These are phyloP conservation scores for Mormyrops attenuatus DNA, from an alignment of 2,797 vertebrate genomes.

Conservation along the genomic window DNA sequence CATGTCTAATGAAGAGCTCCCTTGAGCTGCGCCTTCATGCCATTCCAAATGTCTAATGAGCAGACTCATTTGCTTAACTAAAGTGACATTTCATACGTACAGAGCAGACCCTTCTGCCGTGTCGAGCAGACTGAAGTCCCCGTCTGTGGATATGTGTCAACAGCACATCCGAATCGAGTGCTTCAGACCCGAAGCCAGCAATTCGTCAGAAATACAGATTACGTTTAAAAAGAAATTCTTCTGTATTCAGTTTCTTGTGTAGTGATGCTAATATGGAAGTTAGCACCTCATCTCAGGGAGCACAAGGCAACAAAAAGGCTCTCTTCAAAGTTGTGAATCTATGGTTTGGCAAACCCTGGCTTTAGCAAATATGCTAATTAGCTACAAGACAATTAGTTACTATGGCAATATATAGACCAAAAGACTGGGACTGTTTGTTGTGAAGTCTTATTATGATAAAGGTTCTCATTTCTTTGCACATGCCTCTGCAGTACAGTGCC, in stretches of 20 bases:
- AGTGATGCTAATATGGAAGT: not conserved
- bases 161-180: not conserved
- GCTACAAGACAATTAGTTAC: constrained; percentile 17
- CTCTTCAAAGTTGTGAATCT: not conserved
- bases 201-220: not conserved
- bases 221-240: not conserved
- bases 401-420: constrained; percentile 17
- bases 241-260: not conserved
- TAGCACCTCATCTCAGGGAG: not conserved
- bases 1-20: not conserved
- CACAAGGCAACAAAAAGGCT: not conserved
- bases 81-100: not conserved
- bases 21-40: not conserved
- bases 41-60: not conserved
- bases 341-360: not conserved
- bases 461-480: not conserved
- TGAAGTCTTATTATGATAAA: not conserved
- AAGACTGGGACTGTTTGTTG: not conserved
- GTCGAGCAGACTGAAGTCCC: not conserved
- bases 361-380: constrained; percentile 9
- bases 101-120: not conserved
- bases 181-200: not conserved
- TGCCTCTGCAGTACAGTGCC: not conserved
- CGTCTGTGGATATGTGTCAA: not conserved
- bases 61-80: not conserved